phyloP scores from a whole-genome alignment of 2,113 vertebrate genomes.

The Maccullochella peelii region DNA sequence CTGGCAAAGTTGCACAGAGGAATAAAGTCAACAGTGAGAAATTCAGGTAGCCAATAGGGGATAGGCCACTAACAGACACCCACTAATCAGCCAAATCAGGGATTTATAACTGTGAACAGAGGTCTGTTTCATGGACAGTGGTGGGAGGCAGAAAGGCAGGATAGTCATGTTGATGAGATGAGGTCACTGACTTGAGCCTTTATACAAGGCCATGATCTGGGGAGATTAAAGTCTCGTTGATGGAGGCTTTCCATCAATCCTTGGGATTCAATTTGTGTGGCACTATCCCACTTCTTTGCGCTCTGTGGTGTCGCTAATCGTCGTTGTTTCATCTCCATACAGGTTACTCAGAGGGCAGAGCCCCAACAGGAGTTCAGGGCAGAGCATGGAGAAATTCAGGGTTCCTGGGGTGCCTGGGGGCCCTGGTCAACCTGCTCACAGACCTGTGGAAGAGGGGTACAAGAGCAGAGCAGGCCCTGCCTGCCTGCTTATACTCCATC shows the following conservation, averaged over 20 bases:
- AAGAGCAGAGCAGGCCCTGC: slow-evolving; percentile 91
- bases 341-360: slow-evolving; percentile 90
- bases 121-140: slow-evolving; percentile 61
- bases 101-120: slow-evolving; percentile 66
- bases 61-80: slow-evolving; percentile 50
- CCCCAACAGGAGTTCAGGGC: slow-evolving; percentile 75
- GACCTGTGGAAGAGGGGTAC: slow-evolving; percentile 92
- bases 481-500: slow-evolving; percentile 82
- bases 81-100: slow-evolving; percentile 70
- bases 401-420: slow-evolving; percentile 92
- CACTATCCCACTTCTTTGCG: slow-evolving; percentile 4
- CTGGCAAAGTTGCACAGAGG: slow-evolving; percentile 58
- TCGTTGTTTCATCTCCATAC: slow-evolving; percentile 36
- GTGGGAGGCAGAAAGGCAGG: slow-evolving; percentile 38
- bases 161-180: slow-evolving; percentile 67
- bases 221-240: slow-evolving; percentile 52
- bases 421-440: slow-evolving; percentile 92
- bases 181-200: slow-evolving; percentile 64
- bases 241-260: slow-evolving; percentile 39
- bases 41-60: slow-evolving; percentile 65
- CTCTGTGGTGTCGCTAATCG: slow-evolving; percentile 25
- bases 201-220: slow-evolving; percentile 37
- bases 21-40: slow-evolving; percentile 63
- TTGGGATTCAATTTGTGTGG: slow-evolving; percentile 25
- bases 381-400: slow-evolving; percentile 72